Conservation (phyloP, 1,140 invertebrate genomes). For the Leptopilina clavipes region DNA sequence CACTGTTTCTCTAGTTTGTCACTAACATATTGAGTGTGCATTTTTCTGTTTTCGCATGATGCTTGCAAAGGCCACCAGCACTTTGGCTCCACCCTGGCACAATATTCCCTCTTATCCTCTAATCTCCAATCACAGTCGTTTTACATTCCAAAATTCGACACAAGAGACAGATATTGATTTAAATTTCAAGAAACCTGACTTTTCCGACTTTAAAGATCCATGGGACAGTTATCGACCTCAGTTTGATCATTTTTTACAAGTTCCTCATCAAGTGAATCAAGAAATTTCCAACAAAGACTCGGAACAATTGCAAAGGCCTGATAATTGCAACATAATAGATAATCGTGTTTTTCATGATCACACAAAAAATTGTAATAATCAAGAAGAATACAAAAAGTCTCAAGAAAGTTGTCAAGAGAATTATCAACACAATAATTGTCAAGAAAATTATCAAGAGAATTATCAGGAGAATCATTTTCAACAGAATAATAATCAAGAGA, state of each 20-base stretch:
- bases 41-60: slow-evolving; percentile 71
- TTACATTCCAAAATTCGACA: slow-evolving; percentile 34
- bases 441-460: neutral
- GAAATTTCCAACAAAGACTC: slow-evolving; percentile 29
- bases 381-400: slow-evolving; percentile 45
- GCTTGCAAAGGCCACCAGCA: slow-evolving; percentile 71
- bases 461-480: neutral
- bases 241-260: slow-evolving; percentile 44
- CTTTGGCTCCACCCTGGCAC: slow-evolving; percentile 72
- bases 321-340: neutral
- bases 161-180: slow-evolving; percentile 36
- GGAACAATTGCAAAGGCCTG: slow-evolving; percentile 15
- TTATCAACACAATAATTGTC: neutral
- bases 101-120: slow-evolving; percentile 53
- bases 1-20: slow-evolving; percentile 59
- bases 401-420: neutral
- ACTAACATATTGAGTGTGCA: slow-evolving; percentile 68
- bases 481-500: neutral
- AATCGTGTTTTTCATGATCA: neutral
- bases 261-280: neutral
- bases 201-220: slow-evolving; percentile 77
- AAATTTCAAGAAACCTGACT: slow-evolving; percentile 51
- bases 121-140: neutral
- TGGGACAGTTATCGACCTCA: slow-evolving; percentile 74
- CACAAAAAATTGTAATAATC: neutral